A percentile compares a stretch with the other conserved stretches of the same genome.
Conservation (phyloP, 2,113 vertebrate species). For the Noturus placidus region DNA sequence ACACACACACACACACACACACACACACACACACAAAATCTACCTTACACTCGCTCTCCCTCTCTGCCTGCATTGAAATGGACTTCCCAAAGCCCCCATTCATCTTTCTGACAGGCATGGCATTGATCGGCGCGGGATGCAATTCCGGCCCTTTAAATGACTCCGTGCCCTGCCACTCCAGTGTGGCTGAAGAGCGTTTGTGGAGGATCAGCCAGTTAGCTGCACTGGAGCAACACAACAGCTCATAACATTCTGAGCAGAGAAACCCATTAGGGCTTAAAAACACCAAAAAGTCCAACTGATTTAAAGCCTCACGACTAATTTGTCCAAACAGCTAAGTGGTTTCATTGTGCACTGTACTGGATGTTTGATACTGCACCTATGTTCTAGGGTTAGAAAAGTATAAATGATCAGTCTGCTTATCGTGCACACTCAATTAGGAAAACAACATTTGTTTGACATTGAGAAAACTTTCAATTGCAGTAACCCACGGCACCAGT, state of each 20-base stretch:
- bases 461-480: not conserved
- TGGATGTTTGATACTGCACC: not conserved
- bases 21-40: conserved; percentile 22
- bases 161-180: conserved; percentile 45
- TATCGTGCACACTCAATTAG: not conserved
- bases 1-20: conserved; percentile 3
- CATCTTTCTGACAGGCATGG: conserved; percentile 61
- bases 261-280: conserved; percentile 1
- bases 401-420: not conserved
- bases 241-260: conserved; percentile 30
- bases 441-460: not conserved
- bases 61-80: conserved; percentile 55
- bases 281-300: conserved; percentile 15
- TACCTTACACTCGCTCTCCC: conserved; percentile 22
- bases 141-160: conserved; percentile 60
- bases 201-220: conserved; percentile 38
- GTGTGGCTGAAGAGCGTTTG: not conserved
- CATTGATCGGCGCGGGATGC: conserved; percentile 58
- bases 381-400: not conserved
- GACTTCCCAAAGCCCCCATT: conserved; percentile 59
- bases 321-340: not conserved
- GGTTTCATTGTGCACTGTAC: not conserved
- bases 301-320: conserved; percentile 6
- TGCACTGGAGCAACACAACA: not conserved
- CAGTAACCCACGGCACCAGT: not conserved